These are phyloP conservation scores for Calephelis nemesis DNA, from an alignment of 1,140 invertebrate genomes.

Conservation along the genomic window DNA sequence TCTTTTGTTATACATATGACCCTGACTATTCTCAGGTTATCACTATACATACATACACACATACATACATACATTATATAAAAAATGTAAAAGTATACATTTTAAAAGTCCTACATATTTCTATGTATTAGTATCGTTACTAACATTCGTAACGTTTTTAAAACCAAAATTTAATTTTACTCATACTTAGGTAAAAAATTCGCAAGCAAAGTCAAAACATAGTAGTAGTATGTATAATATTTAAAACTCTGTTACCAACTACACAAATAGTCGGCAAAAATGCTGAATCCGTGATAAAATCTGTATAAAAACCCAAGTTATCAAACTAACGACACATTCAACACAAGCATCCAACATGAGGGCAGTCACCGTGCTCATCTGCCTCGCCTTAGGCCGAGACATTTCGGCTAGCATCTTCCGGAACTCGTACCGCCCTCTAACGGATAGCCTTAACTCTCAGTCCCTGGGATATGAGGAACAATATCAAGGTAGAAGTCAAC, in stretches of 20 bases:
- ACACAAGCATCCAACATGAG: conserved; percentile 47
- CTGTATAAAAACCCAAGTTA: conserved; percentile 40
- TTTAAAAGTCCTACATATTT: no score
- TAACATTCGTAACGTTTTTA: no score
- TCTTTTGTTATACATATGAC: no score
- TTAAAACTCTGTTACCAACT: background rate
- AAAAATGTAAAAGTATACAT: no score
- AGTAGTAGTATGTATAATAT: no score
- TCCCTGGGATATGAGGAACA: conserved; percentile 37
- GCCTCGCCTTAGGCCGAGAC: conserved; percentile 48
- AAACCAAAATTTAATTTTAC: no score
- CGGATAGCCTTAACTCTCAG: conserved; percentile 38
- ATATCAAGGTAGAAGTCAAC: conserved; percentile 23
- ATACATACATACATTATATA: no score
- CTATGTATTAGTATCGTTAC: no score
- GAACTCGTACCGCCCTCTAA: conserved; percentile 31
- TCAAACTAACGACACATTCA: conserved; percentile 26
- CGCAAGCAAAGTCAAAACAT: no score
- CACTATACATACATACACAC: no score
- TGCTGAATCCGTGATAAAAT: conserved; percentile 35
- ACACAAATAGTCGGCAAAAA: background rate
- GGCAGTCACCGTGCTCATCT: conserved; percentile 48
- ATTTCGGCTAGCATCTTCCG: conserved; percentile 55
- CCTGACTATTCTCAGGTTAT: no score
- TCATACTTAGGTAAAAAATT: no score